Evolutionary conservation across 1,140 invertebrate species (phyloP).

Genomic region (Drosophila kepulauana): DNA sequence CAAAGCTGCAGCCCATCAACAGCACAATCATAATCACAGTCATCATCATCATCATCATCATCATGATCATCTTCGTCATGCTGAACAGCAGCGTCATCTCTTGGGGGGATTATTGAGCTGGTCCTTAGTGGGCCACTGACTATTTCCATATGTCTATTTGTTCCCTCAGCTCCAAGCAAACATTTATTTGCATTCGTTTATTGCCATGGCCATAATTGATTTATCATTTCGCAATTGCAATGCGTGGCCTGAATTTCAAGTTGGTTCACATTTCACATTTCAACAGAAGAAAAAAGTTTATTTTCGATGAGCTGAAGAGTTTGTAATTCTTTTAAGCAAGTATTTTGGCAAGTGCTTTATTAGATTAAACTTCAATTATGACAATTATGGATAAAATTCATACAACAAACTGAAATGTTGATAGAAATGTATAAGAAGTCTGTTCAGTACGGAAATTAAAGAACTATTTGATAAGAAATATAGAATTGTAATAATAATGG

Average conservation of each 20-base stretch:
- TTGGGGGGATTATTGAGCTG: slow-evolving; percentile 19
- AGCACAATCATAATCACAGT: not conserved
- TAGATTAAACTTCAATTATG: not conserved
- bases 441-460: too few species aligned
- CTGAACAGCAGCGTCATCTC: slow-evolving; percentile 11
- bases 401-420: not conserved
- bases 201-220: slow-evolving; percentile 42
- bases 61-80: not conserved
- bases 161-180: not conserved
- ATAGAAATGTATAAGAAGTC: too few species aligned
- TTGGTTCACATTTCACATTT: slow-evolving; percentile 28
- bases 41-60: slow-evolving; percentile 12
- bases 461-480: too few species aligned
- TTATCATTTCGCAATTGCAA: slow-evolving; percentile 37
- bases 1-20: slow-evolving; percentile 20
- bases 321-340: not conserved
- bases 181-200: slow-evolving; percentile 46
- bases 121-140: slow-evolving; percentile 4
- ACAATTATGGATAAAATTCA: not conserved
- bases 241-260: slow-evolving; percentile 45
- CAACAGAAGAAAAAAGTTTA: not conserved
- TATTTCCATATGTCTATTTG: slow-evolving; percentile 13
- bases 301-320: not conserved
- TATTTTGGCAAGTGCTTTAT: not conserved
- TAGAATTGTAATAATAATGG: too few species aligned